Evolutionary conservation across 2,797 vertebrate species (phyloP), one percentile per base, ranked within the genome.

Genomic region (Heliangelus exortis): DNA sequence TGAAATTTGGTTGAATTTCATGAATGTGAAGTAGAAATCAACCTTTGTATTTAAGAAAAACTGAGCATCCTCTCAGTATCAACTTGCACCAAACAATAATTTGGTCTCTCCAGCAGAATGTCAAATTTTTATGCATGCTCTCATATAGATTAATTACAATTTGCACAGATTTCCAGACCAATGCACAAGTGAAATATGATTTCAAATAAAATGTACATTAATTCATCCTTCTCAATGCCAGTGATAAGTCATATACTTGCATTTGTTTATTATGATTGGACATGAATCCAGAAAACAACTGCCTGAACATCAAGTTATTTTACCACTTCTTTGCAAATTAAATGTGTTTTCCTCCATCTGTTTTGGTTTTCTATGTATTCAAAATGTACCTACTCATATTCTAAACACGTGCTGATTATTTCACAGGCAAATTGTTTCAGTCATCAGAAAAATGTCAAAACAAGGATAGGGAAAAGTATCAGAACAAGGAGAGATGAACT

Each of bases 21-120:
- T 43, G 45, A 91, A 21, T 10, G 3, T 2, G 4, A 4, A 67
- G 5, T n/a, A 88, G 26, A 72, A 47, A 29, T 21, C 7, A 6
- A n/a, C 14, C 8, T 62, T 47, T 55, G 6, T 79, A 36, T 10
- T 48, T 57, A 58, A 61, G 51, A 34, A 62, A 86, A 81, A 15
- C 8, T 17, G 9, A 77, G 28, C 18, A 43, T 23, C 41, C 65
- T 62, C 53, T 58, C 43, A 55, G 14, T 66, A 86, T 51, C 48
- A 59, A 1, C 31, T 86, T 3, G 1, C 0, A 2, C 31, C 5
- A 3, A 55, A 4, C 23, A 58, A 51, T 28, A 39, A 73, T 45
- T 87, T 71, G 67, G 69, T 48, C 20, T 82, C 14, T 14, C 14
- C 31, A 61, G 22, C 1, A 68, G 34, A 73, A 71, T 3, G 14